Evolutionary conservation across 1,140 invertebrate genomes (phyloP), one percentile per base, ranked within the genome.

Genomic region (Drosophila bocqueti): DNA sequence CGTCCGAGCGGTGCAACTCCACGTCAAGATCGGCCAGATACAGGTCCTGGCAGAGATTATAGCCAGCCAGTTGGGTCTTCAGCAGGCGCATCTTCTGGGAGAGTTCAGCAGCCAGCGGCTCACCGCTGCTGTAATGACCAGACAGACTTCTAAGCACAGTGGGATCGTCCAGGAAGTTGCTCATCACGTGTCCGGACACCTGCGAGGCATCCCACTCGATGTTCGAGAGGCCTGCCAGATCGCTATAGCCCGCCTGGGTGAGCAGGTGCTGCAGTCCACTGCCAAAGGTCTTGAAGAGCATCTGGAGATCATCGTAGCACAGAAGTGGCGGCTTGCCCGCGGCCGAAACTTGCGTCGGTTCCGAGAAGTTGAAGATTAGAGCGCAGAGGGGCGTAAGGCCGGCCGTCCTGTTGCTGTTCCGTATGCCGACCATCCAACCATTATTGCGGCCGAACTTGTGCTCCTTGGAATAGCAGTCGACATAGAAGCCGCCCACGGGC

Each of bases 141-240:
- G 96, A 96, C 34, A 99, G 94, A 9, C 93, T 93, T 74, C 95
- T 93, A 15, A 98, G 93, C 1, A 96, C 95, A 1, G 94, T 92
- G 34, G 95, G 95, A 86, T 98, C 95, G 75, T 96, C 96, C 1
- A 98, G 93, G 96, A 97, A 98, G 92, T 97, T 95, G 15, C 94
- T 94, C 95, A 99, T 95, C 50, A 99, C 96, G 83, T 97, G 94
- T 1, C 96, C 95, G 47, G 96, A 96, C 1, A 98, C 95, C 87
- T 96, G 95, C 1, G 96, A 95, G 13, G 96, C 96, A 93, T 99
- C 98, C 97, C 97, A 98, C 93, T 99, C 98, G 0, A 99, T 95
- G 91, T 97, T 98, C 1, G 95, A 96, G 4, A 97, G 93, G 2
- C 97, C 97, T 9, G 97, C 95, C 1, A 98, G 94, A 93, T 98